Percentiles rank a stretch among this genome's conserved stretches.
These are phyloP conservation scores for Hippocampus barbouri DNA, from an alignment of 2,113 vertebrate species.

Conservation along the genomic window DNA sequence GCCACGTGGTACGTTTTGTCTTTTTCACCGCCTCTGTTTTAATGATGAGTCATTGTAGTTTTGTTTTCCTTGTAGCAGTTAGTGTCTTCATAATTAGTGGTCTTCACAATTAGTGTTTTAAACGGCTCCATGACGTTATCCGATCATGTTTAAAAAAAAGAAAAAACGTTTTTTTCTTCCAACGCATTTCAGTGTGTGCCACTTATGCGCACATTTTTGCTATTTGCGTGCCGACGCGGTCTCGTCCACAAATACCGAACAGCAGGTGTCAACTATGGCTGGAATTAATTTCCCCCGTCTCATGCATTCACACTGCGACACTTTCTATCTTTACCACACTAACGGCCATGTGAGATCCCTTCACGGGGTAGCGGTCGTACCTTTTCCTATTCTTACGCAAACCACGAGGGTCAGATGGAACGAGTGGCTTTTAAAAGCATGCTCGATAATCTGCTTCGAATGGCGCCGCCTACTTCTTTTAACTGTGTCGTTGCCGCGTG, in stretches of 20 bases:
- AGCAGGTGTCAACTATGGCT: too few relatives aligned
- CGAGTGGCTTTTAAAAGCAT: conserved; percentile 44
- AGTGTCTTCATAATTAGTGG: neutral
- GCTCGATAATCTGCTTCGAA: conserved; percentile 55
- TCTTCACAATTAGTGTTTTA: neutral
- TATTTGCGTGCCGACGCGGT: too few relatives aligned
- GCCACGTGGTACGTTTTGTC: neutral
- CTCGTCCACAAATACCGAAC: too few relatives aligned
- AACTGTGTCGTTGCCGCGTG: conserved; percentile 38
- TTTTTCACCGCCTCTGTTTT: neutral
- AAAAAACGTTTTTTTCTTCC: too few relatives aligned
- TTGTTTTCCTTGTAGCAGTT: neutral
- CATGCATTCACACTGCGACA: neutral
- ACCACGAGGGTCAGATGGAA: conserved; percentile 38
- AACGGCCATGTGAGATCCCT: conserved; percentile 35
- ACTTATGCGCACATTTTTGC: too few relatives aligned
- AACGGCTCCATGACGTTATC: neutral
- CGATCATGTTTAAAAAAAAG: too few relatives aligned
- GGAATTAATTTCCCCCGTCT: neutral
- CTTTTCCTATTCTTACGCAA: conserved; percentile 57
- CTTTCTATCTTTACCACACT: conserved; percentile 35
- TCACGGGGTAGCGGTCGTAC: conserved; percentile 28
- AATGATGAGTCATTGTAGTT: neutral
- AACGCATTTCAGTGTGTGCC: too few relatives aligned
- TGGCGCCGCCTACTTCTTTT: conserved; percentile 49